These are phyloP conservation scores for Drosophila histrio DNA, from an alignment of 2,888 invertebrate species.

Conservation along the genomic window DNA sequence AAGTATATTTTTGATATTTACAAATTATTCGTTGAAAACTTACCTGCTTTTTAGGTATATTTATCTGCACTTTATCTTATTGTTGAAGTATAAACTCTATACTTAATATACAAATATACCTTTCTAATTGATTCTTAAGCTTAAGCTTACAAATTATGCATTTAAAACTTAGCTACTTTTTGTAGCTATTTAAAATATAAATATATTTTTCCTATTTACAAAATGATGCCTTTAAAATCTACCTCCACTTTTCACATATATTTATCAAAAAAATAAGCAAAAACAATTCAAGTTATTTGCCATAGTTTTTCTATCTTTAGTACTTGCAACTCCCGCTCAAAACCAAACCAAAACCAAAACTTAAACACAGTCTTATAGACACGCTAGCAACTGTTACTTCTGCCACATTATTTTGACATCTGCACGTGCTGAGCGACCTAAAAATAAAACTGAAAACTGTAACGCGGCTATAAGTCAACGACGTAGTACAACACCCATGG, in stretches of 20 bases:
- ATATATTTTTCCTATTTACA: no score
- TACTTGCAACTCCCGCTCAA: not conserved
- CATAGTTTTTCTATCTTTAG: not conserved
- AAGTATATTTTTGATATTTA: not conserved
- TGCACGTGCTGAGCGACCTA: constrained; percentile 53
- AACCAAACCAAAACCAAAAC: not conserved
- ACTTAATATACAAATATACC: no score
- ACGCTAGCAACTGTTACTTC: constrained; percentile 8
- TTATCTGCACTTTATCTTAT: no score
- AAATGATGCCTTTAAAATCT: no score
- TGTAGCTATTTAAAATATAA: no score
- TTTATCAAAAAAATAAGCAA: no score
- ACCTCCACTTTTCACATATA: no score
- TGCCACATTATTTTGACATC: constrained; percentile 59
- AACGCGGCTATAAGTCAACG: constrained; percentile 12
- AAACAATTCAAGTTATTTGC: no score
- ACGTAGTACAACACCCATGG: constrained; percentile 30
- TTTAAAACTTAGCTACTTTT: no score
- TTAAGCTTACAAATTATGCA: no score
- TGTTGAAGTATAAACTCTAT: no score
- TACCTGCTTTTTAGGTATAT: not conserved
- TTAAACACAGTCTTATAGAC: not conserved
- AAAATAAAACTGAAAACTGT: constrained; percentile 3
- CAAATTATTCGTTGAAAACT: not conserved
- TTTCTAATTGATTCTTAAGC: no score